Evolutionary conservation across 2,113 vertebrate genomes (phyloP), one percentile per base, ranked within the genome.

Genomic region (Corythoichthys intestinalis): DNA sequence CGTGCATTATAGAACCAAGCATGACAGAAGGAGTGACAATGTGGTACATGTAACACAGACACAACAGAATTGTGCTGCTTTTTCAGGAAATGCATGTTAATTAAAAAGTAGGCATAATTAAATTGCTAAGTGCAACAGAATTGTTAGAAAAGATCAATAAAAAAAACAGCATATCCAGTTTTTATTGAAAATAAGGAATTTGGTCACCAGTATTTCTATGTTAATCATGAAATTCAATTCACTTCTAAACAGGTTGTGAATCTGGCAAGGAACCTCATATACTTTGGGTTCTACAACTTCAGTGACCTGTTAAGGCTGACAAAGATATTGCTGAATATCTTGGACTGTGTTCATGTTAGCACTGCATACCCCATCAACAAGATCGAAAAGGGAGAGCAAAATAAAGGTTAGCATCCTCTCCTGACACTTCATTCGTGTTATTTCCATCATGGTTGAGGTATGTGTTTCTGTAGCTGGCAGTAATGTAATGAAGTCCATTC

Each of bases 251-350:
- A 99, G 98, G 96, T 99, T 2, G 98, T 99, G 68, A 99, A 98
- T 83, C 89, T 99, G 85, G 98, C 98, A 12, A 92, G 98, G 82
- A 98, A 99, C 86, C 95, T 99, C 82, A 99, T 99, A 72, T 99
- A 99, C 90, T 99, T 99, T 83, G 98, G 98, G 72, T 99, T 99
- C 93, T 99, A 99, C 91, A 98, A 95, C 92, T 99, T 99, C 79
- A 97, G 93, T 48, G 98, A 98, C 88, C 93, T 99, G 44, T 92
- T 99, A 53, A 93, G 97, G 56, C 85, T 99, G 83, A 99, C 98
- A 53, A 98, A 98, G 91, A 98, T 98, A 84, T 91, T 99, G 58
- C 87, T 99, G 76, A 95, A 96, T 81, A 99, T 99, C 84, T 88
- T 99, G 85, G 98, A 99, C 91, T 99, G 97, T 64, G 98, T 99